Evolutionary conservation across 2,888 invertebrate genomes (phyloP).

Genomic region (Alcis repandata): DNA sequence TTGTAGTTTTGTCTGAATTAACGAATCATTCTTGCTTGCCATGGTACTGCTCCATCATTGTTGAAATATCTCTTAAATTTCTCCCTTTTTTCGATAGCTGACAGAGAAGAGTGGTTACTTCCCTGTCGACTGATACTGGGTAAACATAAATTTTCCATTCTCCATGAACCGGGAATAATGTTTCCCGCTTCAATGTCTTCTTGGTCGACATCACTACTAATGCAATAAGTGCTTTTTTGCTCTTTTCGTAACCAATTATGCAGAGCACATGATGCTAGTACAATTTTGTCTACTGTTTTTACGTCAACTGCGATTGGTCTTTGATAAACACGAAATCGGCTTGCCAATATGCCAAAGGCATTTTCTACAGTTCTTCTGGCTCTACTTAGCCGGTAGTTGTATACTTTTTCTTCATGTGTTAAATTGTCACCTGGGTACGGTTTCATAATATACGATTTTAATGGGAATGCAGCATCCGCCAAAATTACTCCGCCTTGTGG

Average conservation of each 20-base stretch:
- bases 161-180: slow-evolving; percentile 33
- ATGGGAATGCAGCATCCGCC: slow-evolving; percentile 29
- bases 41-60: slow-evolving; percentile 35
- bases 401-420: slow-evolving; percentile 32
- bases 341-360: slow-evolving; percentile 40
- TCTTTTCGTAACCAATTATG: slow-evolving; percentile 37
- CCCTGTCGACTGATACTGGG: slow-evolving; percentile 35
- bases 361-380: too few species aligned
- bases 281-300: slow-evolving; percentile 32
- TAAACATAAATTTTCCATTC: slow-evolving; percentile 37
- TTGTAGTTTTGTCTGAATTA: slow-evolving; percentile 29
- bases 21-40: slow-evolving; percentile 35
- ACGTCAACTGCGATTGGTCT: slow-evolving; percentile 34
- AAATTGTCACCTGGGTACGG: slow-evolving; percentile 34
- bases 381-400: slow-evolving; percentile 39
- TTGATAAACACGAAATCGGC: slow-evolving; percentile 27
- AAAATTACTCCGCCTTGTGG: slow-evolving; percentile 34
- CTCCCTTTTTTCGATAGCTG: slow-evolving; percentile 35
- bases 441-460: background rate
- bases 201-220: slow-evolving; percentile 32
- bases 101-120: slow-evolving; percentile 32
- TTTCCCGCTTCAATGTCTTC: slow-evolving; percentile 37
- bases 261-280: slow-evolving; percentile 38
- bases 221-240: slow-evolving; percentile 35
- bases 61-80: slow-evolving; percentile 29